phyloP scores from a whole-genome alignment of 2,113 vertebrate genomes.

The Caranx melampygus region DNA sequence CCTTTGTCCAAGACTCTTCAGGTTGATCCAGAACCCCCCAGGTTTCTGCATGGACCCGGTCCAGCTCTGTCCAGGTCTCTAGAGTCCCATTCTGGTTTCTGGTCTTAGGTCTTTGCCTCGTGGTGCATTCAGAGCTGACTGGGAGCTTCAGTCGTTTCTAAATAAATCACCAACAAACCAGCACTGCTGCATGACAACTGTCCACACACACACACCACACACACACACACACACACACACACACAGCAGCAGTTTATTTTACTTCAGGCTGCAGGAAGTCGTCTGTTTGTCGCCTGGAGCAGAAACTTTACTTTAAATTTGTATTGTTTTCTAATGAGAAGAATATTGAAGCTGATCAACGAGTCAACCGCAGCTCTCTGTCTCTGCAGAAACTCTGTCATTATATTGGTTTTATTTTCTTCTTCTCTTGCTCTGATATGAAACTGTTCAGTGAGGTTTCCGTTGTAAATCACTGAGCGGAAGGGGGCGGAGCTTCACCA shows the following conservation, averaged over 20 bases:
- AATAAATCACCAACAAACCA: conserved; percentile 61
- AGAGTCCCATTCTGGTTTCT: neutral
- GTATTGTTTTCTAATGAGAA: too few species aligned
- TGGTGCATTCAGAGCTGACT: conserved; percentile 35
- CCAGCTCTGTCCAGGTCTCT: neutral
- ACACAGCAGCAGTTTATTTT: conserved; percentile 23
- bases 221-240: conserved; percentile 25
- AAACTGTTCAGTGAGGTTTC: too few species aligned
- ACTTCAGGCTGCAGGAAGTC: conserved; percentile 31
- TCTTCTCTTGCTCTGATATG: too few species aligned
- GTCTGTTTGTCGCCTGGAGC: neutral
- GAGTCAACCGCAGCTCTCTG: too few species aligned
- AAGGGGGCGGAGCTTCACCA: too few species aligned
- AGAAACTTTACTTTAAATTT: neutral
- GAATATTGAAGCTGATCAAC: too few species aligned
- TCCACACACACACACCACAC: conserved; percentile 38
- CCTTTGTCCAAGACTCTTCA: neutral
- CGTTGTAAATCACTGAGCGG: too few species aligned
- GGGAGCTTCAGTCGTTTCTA: conserved; percentile 48
- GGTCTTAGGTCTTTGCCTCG: conserved; percentile 31
- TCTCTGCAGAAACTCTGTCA: too few species aligned
- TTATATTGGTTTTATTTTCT: too few species aligned
- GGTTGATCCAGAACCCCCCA: neutral
- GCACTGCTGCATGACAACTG: conserved; percentile 65
- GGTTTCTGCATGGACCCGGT: neutral